These are phyloP conservation scores for Labrus mixtus DNA, from an alignment of 2,113 vertebrate genomes.

Conservation along the genomic window DNA sequence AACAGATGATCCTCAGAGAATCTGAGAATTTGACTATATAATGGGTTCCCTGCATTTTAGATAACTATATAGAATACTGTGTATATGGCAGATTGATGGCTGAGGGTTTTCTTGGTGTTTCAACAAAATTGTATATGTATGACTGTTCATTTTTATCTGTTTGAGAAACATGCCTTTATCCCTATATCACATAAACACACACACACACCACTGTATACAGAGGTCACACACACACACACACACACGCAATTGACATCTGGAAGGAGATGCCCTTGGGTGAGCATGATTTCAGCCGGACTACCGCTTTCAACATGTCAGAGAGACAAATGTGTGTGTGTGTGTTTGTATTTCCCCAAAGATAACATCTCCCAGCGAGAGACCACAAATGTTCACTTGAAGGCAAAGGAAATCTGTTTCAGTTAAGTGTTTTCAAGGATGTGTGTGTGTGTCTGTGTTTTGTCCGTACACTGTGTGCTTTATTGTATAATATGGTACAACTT, in stretches of 20 bases:
- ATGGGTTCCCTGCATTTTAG: neutral
- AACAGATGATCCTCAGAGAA: constrained; percentile 9
- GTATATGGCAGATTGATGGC: neutral
- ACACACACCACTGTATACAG: constrained; percentile 22
- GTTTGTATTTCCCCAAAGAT: constrained; percentile 49
- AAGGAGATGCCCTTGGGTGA: constrained; percentile 65
- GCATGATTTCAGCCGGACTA: constrained; percentile 54
- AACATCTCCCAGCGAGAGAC: constrained; percentile 46
- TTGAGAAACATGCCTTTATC: neutral
- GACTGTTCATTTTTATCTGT: neutral
- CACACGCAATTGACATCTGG: constrained; percentile 41
- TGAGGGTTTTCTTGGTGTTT: neutral
- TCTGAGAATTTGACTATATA: constrained; percentile 20
- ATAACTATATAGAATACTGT: neutral
- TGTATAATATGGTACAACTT: neutral
- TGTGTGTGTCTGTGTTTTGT: neutral
- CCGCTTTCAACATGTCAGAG: constrained; percentile 50
- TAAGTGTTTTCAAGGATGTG: constrained; percentile 26
- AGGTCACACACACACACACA: constrained; percentile 46
- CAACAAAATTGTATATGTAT: neutral
- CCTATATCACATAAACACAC: neutral
- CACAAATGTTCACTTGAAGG: constrained; percentile 54
- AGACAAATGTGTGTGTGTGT: constrained; percentile 59
- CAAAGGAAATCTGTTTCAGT: constrained; percentile 42
- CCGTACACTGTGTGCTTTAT: neutral